Base-by-base conservation (phyloP, 2,888 invertebrate species). In the Trichacis sp. region DNA sequence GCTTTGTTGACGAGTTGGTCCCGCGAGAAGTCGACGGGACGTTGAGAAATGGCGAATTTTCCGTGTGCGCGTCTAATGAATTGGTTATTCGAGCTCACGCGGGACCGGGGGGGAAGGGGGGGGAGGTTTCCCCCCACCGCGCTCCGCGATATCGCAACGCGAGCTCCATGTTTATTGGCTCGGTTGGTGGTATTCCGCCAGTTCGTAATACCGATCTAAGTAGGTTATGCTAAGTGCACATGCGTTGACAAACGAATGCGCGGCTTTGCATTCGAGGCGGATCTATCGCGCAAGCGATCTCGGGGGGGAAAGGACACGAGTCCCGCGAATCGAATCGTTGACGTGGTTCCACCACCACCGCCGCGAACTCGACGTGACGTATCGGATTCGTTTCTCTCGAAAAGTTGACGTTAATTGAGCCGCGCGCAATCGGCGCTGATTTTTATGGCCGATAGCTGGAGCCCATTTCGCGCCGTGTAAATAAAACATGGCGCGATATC, bases 191-290 rank as follows among this genome's bases (percentile, higher is more conserved):
- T 54, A 52, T 62, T 64, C 64, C 68, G 57, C 61, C 64, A 53
- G 57, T 64, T 68, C 54, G 68, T 64, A 48, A 64, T 61, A 64
- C 48, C 58, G 54, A 54, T 54, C 45, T 64, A 68, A 68, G 61
- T 68, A 68, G 68, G 68, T 68, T 68, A 63, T 46, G 60, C 64
- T 58, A 64, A 68, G 43, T 68, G 58, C 58, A 68, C 52, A 36
- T 51, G 64, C 55, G 68, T 68, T 64, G 68, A 68, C 68, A 68
- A 68, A 68, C 67, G 64, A 60, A 61, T 57, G 57, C 56, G 61
- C 61, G 55, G 64, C 58, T 54, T 5, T n/a, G 15, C 57, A 33
- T 20, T 12, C 55, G 61, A 68, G 68, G 68, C 68, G 68, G 64
- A 68, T 64, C 64, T 61, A 68, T 64, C 64, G 63, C 64, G 61